These are phyloP conservation scores for Florisuga fusca DNA, from an alignment of 2,797 vertebrate species.

Conservation along the genomic window DNA sequence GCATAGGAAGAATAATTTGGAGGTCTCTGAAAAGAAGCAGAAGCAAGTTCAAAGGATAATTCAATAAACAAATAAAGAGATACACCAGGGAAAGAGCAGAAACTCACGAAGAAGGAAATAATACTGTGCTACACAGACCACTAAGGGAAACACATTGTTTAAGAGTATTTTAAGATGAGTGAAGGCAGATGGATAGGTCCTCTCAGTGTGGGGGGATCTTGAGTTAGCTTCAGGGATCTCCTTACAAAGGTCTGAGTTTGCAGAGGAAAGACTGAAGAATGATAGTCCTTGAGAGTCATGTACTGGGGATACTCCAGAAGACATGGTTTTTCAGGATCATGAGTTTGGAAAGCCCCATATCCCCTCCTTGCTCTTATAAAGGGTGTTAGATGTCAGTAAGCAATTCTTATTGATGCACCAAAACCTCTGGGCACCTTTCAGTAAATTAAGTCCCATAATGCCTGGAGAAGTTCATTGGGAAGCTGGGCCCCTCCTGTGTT, in stretches of 20 bases:
- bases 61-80: constrained; percentile 61
- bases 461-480: background rate
- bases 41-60: constrained; percentile 52
- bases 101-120: constrained; percentile 23
- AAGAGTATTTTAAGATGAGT: constrained; percentile 13
- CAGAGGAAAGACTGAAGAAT: background rate
- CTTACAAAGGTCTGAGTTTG: background rate
- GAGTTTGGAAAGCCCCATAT: background rate
- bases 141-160: background rate
- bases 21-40: constrained; percentile 60
- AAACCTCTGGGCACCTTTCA: background rate
- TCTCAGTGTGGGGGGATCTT: background rate
- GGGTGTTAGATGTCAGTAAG: background rate
- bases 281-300: background rate
- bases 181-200: constrained; percentile 10
- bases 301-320: background rate
- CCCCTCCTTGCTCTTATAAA: background rate
- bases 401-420: background rate
- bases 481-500: background rate
- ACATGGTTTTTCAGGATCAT: background rate
- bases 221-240: background rate
- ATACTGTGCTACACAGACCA: background rate
- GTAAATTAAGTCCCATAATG: background rate
- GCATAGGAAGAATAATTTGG: constrained; percentile 28
- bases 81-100: constrained; percentile 10